phyloP scores from a whole-genome alignment of 2,888 invertebrate genomes.

The Shargacucullia verbasci region DNA sequence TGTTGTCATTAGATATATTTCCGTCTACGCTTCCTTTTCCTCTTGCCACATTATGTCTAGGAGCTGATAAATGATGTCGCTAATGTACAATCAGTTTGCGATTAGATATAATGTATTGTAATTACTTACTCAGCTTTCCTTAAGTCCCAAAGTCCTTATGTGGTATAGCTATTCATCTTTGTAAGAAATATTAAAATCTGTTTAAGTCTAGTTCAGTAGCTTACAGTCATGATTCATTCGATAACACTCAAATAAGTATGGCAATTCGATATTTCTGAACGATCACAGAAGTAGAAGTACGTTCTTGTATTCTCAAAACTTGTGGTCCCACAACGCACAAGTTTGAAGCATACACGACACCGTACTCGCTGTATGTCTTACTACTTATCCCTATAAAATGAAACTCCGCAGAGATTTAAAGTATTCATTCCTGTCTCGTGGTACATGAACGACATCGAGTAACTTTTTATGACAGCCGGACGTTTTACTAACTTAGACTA shows the following conservation, averaged over 20 bases:
- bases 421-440: slow-evolving; percentile 52
- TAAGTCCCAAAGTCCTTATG: no score
- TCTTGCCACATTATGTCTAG: slow-evolving; percentile 60
- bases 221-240: no score
- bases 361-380: slow-evolving; percentile 43
- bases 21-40: slow-evolving; percentile 49
- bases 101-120: slow-evolving; percentile 11
- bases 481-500: slow-evolving; percentile 49
- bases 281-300: no score
- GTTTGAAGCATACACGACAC: slow-evolving; percentile 15
- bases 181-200: no score
- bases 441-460: slow-evolving; percentile 40
- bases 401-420: slow-evolving; percentile 47
- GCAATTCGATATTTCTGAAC: no score
- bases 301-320: slow-evolving; percentile 26
- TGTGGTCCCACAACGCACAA: slow-evolving; percentile 19
- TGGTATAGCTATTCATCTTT: no score
- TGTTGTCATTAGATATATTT: slow-evolving; percentile 60
- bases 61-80: slow-evolving; percentile 61
- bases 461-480: slow-evolving; percentile 59
- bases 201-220: no score
- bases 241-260: no score
- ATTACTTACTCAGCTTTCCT: not conserved
- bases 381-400: slow-evolving; percentile 27
- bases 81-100: slow-evolving; percentile 40